phyloP scores from a whole-genome alignment of 2,888 invertebrate genomes.

The Tupiocoris notatus region DNA sequence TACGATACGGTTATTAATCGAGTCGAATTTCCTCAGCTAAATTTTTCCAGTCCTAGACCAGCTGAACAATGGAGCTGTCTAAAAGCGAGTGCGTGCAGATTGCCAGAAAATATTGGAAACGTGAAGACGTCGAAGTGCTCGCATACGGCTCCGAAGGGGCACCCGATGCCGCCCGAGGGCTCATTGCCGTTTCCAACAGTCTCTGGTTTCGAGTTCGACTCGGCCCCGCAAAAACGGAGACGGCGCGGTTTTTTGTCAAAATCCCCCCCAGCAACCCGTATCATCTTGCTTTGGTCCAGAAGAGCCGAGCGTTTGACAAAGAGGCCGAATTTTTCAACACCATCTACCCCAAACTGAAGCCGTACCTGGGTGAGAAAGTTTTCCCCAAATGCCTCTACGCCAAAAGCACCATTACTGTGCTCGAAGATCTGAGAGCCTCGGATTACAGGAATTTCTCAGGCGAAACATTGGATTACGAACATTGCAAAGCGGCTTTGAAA shows the following conservation, averaged over 20 bases:
- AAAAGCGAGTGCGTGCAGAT: slow-evolving; percentile 19
- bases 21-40: no score
- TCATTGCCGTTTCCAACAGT: slow-evolving; percentile 4
- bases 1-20: no score
- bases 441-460: background rate
- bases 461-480: background rate
- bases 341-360: slow-evolving; percentile 3
- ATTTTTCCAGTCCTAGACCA: no score
- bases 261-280: slow-evolving; percentile 8
- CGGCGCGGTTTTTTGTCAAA: slow-evolving; percentile 5
- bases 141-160: background rate
- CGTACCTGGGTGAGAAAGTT: slow-evolving; percentile 4
- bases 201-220: slow-evolving; percentile 7
- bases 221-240: background rate
- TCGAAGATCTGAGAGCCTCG: slow-evolving; percentile 6
- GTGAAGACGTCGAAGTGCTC: slow-evolving; percentile 8
- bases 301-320: slow-evolving; percentile 7
- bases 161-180: background rate
- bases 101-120: background rate
- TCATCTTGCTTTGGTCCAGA: slow-evolving; percentile 7
- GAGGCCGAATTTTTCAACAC: slow-evolving; percentile 21
- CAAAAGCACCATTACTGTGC: background rate
- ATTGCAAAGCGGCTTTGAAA: slow-evolving; percentile 15
- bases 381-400: slow-evolving; percentile 4
- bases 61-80: slow-evolving; percentile 16